A percentile compares a stretch with the other conserved stretches of the same genome.
These are phyloP conservation scores for Pelagia noctiluca DNA, from an alignment of 30 jellyfish, hydroid and myxozoan genomes.

Conservation along the genomic window DNA sequence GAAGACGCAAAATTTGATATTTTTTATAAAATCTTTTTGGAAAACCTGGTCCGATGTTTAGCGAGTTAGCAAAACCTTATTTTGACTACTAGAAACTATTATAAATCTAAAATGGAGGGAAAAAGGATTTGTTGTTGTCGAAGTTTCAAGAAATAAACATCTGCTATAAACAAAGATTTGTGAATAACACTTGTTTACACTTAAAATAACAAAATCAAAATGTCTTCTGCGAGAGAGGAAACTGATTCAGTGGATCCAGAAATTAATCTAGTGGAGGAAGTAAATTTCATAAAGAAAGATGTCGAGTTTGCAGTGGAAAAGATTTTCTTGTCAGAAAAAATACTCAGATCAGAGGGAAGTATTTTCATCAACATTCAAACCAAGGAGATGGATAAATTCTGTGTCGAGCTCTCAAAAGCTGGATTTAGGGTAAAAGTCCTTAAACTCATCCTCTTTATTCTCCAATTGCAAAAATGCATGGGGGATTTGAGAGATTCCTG, in stretches of 20 bases:
- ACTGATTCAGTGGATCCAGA: constrained; percentile 35
- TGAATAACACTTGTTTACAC: too few relatives aligned
- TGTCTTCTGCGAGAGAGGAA: neutral
- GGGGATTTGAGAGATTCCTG: too few relatives aligned
- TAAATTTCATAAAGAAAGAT: constrained; percentile 59
- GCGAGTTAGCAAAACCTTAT: too few relatives aligned
- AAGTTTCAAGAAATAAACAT: too few relatives aligned
- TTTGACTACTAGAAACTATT: too few relatives aligned
- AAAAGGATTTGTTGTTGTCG: neutral
- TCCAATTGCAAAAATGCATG: too few relatives aligned
- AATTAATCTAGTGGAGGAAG: constrained; percentile 66
- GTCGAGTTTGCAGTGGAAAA: constrained; percentile 59
- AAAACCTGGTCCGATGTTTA: too few relatives aligned
- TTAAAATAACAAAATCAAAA: neutral
- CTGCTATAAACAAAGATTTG: neutral
- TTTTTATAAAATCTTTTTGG: too few relatives aligned
- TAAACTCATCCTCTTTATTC: neutral
- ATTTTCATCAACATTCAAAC: constrained; percentile 64
- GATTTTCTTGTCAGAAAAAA: constrained; percentile 45
- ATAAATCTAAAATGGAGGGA: neutral
- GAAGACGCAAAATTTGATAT: too few relatives aligned
- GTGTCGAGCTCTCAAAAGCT: constrained; percentile 2
- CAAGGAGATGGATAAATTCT: constrained; percentile 41
- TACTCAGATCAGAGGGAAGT: constrained; percentile 52
- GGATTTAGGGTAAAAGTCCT: constrained; percentile 12